phyloP scores from a whole-genome alignment of 2,797 vertebrate genomes.

The Muraenolepis orangiensis region DNA sequence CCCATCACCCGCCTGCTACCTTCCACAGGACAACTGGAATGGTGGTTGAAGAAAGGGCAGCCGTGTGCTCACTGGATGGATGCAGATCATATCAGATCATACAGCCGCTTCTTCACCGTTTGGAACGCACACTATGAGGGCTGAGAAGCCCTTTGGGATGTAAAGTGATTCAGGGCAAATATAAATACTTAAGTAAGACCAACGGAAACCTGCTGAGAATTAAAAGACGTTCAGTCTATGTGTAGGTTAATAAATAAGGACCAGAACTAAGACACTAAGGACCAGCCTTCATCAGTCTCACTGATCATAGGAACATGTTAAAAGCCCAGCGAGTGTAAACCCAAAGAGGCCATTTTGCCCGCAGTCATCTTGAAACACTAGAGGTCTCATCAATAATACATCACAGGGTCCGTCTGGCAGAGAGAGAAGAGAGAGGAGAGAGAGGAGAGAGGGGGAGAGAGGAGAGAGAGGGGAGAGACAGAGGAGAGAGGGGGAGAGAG shows the following conservation, averaged over 20 bases:
- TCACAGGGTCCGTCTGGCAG: neutral
- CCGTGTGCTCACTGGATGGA: neutral
- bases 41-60: conserved; percentile 11
- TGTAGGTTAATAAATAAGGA: neutral
- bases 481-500: neutral
- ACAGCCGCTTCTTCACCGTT: neutral
- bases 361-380: neutral
- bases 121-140: too few species aligned
- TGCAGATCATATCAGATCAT: neutral
- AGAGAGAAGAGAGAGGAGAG: neutral
- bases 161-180: neutral
- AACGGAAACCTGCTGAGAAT: neutral
- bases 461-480: conserved; percentile 13
- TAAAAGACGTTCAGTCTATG: neutral
- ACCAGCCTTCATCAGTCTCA: neutral
- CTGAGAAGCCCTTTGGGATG: too few species aligned
- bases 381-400: conserved; percentile 12
- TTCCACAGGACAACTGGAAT: conserved; percentile 45
- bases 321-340: neutral
- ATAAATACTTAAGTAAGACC: neutral
- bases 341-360: conserved; percentile 18
- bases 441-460: conserved; percentile 5
- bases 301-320: conserved; percentile 1
- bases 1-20: conserved; percentile 68
- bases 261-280: neutral